Percentiles rank a stretch among this genome's conserved stretches.
These are phyloP conservation scores for Coelopa frigida DNA, from an alignment of 1,140 invertebrate genomes.

Conservation along the genomic window DNA sequence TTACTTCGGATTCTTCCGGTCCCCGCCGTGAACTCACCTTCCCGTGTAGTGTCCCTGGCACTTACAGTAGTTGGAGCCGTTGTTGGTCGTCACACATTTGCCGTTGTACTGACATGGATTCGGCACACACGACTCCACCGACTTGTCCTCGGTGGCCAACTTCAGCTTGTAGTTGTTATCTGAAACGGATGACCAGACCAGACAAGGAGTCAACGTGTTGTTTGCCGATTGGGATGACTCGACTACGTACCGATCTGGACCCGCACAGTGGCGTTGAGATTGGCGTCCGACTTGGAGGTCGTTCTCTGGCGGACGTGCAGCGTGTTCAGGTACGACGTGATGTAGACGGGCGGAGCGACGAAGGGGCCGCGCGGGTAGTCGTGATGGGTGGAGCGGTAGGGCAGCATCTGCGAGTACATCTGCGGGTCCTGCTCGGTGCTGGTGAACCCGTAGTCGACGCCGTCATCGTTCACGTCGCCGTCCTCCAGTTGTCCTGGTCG, in stretches of 20 bases:
- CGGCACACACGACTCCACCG: constrained; percentile 57
- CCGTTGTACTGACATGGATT: constrained; percentile 63
- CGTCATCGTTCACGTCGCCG: not conserved
- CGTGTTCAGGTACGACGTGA: constrained; percentile 57
- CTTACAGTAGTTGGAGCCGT: constrained; percentile 51
- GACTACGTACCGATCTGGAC: constrained; percentile 29
- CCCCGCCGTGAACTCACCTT: constrained; percentile 28
- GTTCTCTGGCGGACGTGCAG: constrained; percentile 50
- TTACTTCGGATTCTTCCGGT: no score
- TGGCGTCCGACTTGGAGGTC: constrained; percentile 38
- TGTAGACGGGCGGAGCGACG: constrained; percentile 46
- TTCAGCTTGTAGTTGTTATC: constrained; percentile 56
- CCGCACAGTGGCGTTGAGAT: constrained; percentile 49
- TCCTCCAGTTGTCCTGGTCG: not conserved
- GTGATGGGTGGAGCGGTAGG: no score
- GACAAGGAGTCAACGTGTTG: no score
- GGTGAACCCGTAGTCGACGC: constrained; percentile 1
- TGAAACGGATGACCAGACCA: no score
- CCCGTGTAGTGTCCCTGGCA: constrained; percentile 57
- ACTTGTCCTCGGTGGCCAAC: constrained; percentile 49
- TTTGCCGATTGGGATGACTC: not conserved
- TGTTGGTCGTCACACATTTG: constrained; percentile 51
- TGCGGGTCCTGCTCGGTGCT: not conserved
- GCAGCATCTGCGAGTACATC: not conserved
- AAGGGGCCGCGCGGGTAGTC: no score